Evolutionary conservation across 2,888 invertebrate genomes (phyloP).

Genomic region (Tuta absoluta): DNA sequence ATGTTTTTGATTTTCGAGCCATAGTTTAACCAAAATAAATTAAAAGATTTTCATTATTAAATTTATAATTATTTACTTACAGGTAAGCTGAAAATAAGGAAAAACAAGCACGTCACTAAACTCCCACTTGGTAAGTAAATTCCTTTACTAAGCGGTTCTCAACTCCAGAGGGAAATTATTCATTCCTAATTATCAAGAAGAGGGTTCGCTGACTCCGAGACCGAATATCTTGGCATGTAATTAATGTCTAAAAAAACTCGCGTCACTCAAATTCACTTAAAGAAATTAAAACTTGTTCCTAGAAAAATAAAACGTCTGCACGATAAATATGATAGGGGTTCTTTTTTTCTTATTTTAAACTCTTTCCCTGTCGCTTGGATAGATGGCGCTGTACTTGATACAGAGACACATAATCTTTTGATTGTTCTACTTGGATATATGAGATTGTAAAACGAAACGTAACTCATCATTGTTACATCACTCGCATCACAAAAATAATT

Average conservation of each 20-base stretch:
- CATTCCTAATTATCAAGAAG: conserved; percentile 6
- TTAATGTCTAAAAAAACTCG: conserved; percentile 24
- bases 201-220: not conserved
- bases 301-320: not conserved
- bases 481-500: no score
- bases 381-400: no score
- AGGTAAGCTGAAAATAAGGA: not conserved
- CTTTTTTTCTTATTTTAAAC: no score
- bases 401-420: no score
- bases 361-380: no score
- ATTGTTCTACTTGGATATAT: no score
- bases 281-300: not conserved
- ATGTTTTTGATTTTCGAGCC: no score
- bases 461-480: no score
- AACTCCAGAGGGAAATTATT: not conserved
- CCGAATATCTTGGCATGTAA: not conserved
- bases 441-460: no score
- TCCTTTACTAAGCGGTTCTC: not conserved
- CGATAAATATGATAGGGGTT: no score
- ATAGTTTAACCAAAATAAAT: no score
- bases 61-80: not conserved
- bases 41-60: no score
- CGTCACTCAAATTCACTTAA: not conserved
- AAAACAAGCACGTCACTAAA: not conserved
- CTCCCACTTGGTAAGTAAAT: not conserved